These are phyloP conservation scores for Hybos culiciformis DNA, from an alignment of 2,888 invertebrate genomes.

Conservation along the genomic window DNA sequence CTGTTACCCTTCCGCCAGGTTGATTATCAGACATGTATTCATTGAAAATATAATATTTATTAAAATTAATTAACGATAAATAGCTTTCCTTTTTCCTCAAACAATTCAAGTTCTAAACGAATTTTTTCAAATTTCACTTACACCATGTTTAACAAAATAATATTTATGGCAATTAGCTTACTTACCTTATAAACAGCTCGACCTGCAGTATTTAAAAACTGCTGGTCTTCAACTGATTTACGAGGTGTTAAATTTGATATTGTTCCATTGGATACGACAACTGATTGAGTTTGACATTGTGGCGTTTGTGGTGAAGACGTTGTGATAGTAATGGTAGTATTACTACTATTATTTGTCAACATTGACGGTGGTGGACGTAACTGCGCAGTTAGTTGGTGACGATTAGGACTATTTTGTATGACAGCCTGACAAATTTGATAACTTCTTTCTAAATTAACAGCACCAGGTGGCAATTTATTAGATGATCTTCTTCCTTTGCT, in stretches of 20 bases:
- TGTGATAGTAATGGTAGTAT: conserved; percentile 19
- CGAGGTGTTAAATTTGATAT: no score
- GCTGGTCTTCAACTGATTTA: conserved; percentile 7
- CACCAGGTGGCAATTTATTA: conserved; percentile 74
- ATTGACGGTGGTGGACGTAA: conserved; percentile 74
- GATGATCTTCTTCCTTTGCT: conserved; percentile 35
- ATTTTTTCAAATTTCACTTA: no score
- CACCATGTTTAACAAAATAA: no score
- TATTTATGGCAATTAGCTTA: no score
- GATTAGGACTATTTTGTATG: conserved; percentile 87
- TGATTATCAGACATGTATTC: no score
- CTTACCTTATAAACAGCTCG: conserved; percentile 32
- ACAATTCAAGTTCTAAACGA: neutral
- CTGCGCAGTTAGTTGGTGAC: conserved; percentile 73
- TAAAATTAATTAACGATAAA: no score
- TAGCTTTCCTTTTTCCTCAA: no score
- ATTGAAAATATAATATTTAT: no score
- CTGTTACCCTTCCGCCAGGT: no score
- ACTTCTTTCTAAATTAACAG: conserved; percentile 84
- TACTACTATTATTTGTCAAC: conserved; percentile 29
- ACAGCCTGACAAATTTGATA: conserved; percentile 88
- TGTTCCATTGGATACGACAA: no score
- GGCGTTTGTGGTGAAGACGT: neutral
- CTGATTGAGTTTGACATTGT: no score
- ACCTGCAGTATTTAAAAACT: conserved; percentile 20